Base-by-base conservation (phyloP, 1,140 invertebrate genomes). In the Heliothis subflexa region DNA sequence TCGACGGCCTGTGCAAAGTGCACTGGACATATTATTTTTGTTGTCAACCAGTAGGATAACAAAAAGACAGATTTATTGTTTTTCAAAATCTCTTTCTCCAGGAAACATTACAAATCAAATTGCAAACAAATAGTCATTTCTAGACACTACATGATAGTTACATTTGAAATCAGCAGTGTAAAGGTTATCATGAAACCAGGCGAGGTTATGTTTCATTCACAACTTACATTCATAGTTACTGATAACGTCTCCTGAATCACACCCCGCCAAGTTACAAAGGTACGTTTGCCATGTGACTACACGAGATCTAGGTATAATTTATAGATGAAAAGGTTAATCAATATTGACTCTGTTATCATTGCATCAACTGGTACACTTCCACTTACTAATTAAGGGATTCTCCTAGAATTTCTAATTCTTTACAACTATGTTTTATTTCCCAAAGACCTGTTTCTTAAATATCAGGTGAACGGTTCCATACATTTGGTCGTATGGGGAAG, bases 201-300 rank as follows among this genome's bases (percentile, higher is more conserved):
- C 9, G 13, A 40, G 68, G 68, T 71, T 54, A 71, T 55, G 21
- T 49, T 71, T 71, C 68, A 71, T 71, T 71, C 68, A 71, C 49
- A 71, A 71, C 25, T 54, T 54, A 55, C 66, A 70, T 54, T 52
- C 25, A 54, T 52, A 14, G 50, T 70, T 16, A 14, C 28, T 71
- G 49, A 71, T 55, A 33, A 55, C 16, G 10, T 33, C 28, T 71
- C n/a, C 25, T 71, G 68, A 71, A 71, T 71, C 14, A 55, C 49
- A 50, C 28, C 21, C 28, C 7, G 7, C 28, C 21, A 18, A 10
- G 45, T 68, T 49, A 68, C 64, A 28, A 68, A 49, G 21, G 64
- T 52, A 12, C 45, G n/a, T 7, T 50, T 52, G 9, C 16, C 64
- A 64, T 50, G 64, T 68, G 64, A 68, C 9, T 40, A 2, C 3